phyloP scores from a whole-genome alignment of 2,797 vertebrate genomes.

The Ataeniobius toweri region DNA sequence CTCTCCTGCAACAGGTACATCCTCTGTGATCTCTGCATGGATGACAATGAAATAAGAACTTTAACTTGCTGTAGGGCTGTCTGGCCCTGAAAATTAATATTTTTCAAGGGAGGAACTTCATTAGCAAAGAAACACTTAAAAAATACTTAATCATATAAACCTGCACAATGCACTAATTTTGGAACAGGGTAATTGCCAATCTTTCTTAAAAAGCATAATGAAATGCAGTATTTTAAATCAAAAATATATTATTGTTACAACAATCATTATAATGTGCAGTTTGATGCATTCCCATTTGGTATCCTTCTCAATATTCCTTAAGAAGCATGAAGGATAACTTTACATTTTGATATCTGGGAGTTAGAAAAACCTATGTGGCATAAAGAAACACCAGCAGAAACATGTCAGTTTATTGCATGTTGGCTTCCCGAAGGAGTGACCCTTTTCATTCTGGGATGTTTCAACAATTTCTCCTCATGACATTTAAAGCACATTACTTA shows the following conservation, averaged over 20 bases:
- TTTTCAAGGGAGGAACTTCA: not conserved
- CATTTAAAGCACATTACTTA: not conserved
- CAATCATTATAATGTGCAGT: not conserved
- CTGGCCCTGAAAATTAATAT: not conserved
- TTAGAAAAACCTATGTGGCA: not conserved
- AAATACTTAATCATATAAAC: not conserved
- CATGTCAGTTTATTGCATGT: not conserved
- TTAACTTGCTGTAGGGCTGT: not conserved
- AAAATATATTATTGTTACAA: not conserved
- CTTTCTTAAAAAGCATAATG: not conserved
- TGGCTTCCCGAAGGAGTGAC: not conserved
- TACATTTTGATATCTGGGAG: not conserved
- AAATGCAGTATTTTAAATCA: not conserved
- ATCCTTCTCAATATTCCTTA: not conserved
- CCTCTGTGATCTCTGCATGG: constrained; percentile 88
- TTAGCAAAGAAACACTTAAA: not conserved
- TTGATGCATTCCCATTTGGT: not conserved
- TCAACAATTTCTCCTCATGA: not conserved
- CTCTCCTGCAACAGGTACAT: constrained; percentile 80
- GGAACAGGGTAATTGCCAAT: not conserved
- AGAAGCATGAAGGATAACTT: not conserved
- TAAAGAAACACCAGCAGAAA: not conserved
- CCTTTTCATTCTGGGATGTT: not conserved
- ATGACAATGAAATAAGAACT: constrained; percentile 31
- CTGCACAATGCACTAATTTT: not conserved